phyloP scores from a whole-genome alignment of 2,797 vertebrate species.

The Ctenosaura bakeri region DNA sequence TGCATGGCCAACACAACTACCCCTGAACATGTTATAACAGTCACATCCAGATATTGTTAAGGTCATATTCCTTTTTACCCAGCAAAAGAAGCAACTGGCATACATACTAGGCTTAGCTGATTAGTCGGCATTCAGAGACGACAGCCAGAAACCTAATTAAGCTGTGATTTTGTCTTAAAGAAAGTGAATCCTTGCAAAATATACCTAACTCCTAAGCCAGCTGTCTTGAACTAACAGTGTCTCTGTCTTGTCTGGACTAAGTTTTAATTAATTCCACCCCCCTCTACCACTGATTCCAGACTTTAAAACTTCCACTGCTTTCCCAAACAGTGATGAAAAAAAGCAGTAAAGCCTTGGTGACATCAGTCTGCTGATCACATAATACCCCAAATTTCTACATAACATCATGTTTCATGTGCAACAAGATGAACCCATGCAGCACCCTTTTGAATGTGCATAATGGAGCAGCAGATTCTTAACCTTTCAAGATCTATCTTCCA shows the following conservation, averaged over 20 bases:
- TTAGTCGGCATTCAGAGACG: not conserved
- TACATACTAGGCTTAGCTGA: not conserved
- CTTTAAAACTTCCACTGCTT: not conserved
- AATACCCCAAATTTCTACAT: not conserved
- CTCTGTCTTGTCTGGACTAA: not conserved
- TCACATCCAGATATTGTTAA: not conserved
- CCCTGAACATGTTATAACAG: not conserved
- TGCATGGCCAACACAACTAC: too few relatives aligned
- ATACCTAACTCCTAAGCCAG: not conserved
- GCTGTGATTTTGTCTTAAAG: not conserved
- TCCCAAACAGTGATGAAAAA: not conserved
- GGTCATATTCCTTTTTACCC: not conserved
- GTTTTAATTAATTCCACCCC: not conserved
- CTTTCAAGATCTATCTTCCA: not conserved
- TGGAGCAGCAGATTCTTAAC: not conserved
- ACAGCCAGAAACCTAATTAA: not conserved
- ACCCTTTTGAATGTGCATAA: not conserved
- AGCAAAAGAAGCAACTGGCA: not conserved
- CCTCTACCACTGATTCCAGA: not conserved
- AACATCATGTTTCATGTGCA: not conserved
- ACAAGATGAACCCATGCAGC: not conserved
- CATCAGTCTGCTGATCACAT: not conserved
- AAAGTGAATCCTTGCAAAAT: too few relatives aligned
- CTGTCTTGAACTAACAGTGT: not conserved
- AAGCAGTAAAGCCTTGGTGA: not conserved